Conservation (phyloP, 2,797 vertebrate genomes). For the Staurois parvus region DNA sequence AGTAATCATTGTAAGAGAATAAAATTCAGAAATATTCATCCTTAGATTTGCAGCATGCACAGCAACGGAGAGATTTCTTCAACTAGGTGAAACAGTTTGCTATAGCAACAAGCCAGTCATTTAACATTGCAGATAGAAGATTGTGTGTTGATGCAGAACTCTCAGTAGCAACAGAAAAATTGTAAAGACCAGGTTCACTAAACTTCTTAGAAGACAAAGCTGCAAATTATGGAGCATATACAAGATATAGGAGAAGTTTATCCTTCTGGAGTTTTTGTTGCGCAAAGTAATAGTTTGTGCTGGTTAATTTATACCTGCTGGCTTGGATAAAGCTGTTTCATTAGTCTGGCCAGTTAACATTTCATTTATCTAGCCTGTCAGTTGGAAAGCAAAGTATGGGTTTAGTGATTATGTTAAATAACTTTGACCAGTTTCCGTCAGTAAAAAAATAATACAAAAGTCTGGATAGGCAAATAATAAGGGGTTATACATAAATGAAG, state of each 20-base stretch:
- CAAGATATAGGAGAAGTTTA: not conserved
- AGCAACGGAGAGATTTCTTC: slow-evolving; percentile 32
- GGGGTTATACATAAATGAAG: no score
- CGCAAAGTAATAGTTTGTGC: no score
- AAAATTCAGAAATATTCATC: slow-evolving; percentile 44
- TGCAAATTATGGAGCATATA: not conserved
- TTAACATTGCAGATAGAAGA: slow-evolving; percentile 43
- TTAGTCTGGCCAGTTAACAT: no score
- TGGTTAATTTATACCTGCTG: no score
- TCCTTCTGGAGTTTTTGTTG: no score
- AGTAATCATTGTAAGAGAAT: slow-evolving; percentile 48
- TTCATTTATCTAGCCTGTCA: no score
- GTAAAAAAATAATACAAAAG: no score
- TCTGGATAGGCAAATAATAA: no score
- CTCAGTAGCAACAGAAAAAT: slow-evolving; percentile 19
- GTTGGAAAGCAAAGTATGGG: no score
- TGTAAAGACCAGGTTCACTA: slow-evolving; percentile 19
- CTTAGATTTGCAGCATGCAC: slow-evolving; percentile 29
- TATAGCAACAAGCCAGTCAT: slow-evolving; percentile 57
- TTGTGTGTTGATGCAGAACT: slow-evolving; percentile 46
- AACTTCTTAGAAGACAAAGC: slow-evolving; percentile 8
- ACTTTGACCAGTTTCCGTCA: no score
- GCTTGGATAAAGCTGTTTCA: no score
- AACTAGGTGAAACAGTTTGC: slow-evolving; percentile 53
- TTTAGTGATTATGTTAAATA: no score